Percentiles rank a stretch among this genome's conserved stretches.
These are phyloP conservation scores for Crotalus horridus DNA, from an alignment of 2,113 vertebrate species.

Conservation along the genomic window DNA sequence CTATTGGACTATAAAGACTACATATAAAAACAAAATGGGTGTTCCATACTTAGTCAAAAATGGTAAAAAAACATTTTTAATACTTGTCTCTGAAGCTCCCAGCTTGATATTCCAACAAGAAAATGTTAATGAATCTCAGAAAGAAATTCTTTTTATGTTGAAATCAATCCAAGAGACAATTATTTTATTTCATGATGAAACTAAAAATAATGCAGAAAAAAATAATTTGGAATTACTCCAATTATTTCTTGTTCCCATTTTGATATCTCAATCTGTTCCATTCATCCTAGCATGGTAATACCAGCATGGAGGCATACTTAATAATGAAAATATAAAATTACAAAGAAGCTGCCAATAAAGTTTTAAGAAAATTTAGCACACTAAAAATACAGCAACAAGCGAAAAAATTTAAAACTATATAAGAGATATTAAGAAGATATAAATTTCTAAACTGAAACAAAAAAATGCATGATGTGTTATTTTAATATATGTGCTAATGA, in stretches of 20 bases:
- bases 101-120: too few relatives aligned
- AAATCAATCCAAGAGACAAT: too few relatives aligned
- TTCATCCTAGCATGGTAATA: neutral
- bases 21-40: too few relatives aligned
- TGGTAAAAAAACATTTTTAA: too few relatives aligned
- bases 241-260: neutral
- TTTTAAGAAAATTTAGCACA: neutral
- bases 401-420: neutral
- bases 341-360: neutral
- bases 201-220: neutral
- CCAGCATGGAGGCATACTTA: neutral
- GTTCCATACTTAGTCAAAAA: too few relatives aligned
- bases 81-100: too few relatives aligned
- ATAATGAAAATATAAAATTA: neutral
- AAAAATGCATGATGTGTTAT: neutral
- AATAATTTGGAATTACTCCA: neutral
- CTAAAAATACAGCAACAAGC: neutral
- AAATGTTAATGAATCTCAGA: too few relatives aligned
- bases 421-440: neutral
- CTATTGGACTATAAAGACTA: too few relatives aligned
- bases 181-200: too few relatives aligned
- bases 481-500: neutral
- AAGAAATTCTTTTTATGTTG: too few relatives aligned
- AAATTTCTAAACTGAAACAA: neutral
- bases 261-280: neutral